phyloP scores from a whole-genome alignment of 2,888 invertebrate species.

The Drymonia ruficornis region DNA sequence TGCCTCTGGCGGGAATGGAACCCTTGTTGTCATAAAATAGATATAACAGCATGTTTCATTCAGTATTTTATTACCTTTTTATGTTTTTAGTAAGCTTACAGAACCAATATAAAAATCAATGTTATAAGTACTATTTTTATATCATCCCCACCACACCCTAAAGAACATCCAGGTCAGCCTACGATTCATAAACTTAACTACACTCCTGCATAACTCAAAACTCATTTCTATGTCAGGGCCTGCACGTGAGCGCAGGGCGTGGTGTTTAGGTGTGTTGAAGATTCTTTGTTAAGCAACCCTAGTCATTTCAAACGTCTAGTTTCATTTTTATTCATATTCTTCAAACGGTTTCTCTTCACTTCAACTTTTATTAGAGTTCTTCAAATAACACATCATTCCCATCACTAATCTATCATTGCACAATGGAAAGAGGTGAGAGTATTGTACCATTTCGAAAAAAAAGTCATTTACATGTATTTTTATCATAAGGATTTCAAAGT shows the following conservation, averaged over 20 bases:
- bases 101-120: no score
- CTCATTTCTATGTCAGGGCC: slow-evolving; percentile 47
- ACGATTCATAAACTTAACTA: slow-evolving; percentile 20
- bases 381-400: not conserved
- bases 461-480: no score
- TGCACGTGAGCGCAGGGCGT: slow-evolving; percentile 38
- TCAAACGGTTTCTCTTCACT: not conserved
- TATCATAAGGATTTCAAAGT: no score
- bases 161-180: not conserved
- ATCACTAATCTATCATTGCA: not conserved
- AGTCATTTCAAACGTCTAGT: not conserved
- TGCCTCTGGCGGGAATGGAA: no score
- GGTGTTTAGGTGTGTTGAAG: slow-evolving; percentile 34
- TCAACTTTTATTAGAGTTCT: not conserved
- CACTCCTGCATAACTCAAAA: slow-evolving; percentile 30
- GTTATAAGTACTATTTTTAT: no score
- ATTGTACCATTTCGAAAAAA: no score
- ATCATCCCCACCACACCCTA: not conserved
- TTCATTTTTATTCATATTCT: no score
- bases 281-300: slow-evolving; percentile 35
- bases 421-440: no score
- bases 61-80: no score
- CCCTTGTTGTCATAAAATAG: no score
- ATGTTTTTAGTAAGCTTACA: no score
- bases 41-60: no score